A percentile compares a stretch with the other conserved stretches of the same genome.
These are phyloP conservation scores for Peucedramus taeniatus DNA, from an alignment of 2,113 vertebrate genomes.

Conservation along the genomic window DNA sequence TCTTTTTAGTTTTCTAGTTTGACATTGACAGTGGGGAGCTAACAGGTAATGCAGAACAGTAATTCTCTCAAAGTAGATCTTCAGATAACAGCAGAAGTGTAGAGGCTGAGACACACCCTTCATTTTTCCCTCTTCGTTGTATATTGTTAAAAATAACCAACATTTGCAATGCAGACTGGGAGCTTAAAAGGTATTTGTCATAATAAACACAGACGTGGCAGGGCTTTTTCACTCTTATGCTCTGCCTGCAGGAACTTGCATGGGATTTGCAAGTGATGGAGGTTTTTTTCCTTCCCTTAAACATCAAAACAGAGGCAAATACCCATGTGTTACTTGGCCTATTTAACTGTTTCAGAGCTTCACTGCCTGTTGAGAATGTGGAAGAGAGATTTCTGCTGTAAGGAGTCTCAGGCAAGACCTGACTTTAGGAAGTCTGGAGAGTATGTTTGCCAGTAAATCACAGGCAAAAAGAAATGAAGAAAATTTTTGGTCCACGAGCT, in stretches of 20 bases:
- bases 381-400: background rate
- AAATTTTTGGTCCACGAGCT: background rate
- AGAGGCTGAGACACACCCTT: conserved; percentile 57
- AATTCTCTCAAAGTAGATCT: conserved; percentile 75
- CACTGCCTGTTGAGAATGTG: background rate
- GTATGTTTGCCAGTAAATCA: background rate
- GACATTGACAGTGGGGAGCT: conserved; percentile 48
- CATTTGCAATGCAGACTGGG: conserved; percentile 56
- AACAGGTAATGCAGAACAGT: conserved; percentile 59
- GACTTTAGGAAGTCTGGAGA: background rate
- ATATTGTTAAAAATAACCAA: conserved; percentile 67
- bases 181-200: conserved; percentile 73
- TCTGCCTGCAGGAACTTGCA: conserved; percentile 79
- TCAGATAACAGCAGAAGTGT: conserved; percentile 66
- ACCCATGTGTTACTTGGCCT: background rate
- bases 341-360: conserved; percentile 48
- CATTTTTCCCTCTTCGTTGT: conserved; percentile 46
- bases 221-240: conserved; percentile 64
- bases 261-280: conserved; percentile 2
- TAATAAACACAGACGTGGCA: conserved; percentile 73
- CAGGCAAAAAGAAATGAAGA: background rate
- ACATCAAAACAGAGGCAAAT: background rate
- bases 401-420: background rate
- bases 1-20: conserved; percentile 47
- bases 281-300: background rate